phyloP scores from a whole-genome alignment of 2,797 vertebrate species.

The Melanotaenia pygmaea region DNA sequence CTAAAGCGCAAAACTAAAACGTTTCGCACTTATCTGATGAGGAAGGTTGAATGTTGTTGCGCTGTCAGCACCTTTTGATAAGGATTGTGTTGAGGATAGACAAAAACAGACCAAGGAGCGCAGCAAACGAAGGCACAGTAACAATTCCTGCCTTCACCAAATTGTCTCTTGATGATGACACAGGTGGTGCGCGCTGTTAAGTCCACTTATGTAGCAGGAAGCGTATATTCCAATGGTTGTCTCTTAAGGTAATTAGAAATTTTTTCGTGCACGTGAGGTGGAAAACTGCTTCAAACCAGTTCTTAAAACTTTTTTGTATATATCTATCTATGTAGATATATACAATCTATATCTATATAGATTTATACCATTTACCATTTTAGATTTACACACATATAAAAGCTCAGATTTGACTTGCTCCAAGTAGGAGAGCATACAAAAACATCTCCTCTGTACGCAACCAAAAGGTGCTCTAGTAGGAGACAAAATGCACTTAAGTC shows the following conservation, averaged over 20 bases:
- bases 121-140: neutral
- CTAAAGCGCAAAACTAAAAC: conserved; percentile 23
- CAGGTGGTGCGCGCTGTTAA: conserved; percentile 24
- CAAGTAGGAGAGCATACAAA: conserved; percentile 45
- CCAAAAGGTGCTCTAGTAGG: conserved; percentile 9
- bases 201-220: conserved; percentile 28
- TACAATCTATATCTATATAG: too few species aligned
- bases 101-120: neutral
- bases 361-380: too few species aligned
- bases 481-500: neutral
- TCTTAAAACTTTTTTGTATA: neutral
- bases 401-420: conserved; percentile 48
- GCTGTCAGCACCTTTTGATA: conserved; percentile 30
- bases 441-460: conserved; percentile 47
- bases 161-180: neutral
- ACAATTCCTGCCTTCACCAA: neutral
- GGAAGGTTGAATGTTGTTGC: conserved; percentile 26
- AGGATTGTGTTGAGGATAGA: neutral
- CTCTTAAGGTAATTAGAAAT: neutral
- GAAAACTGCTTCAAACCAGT: neutral
- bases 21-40: conserved; percentile 33
- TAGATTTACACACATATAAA: neutral
- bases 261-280: neutral
- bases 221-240: conserved; percentile 45
- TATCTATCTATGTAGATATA: neutral